Conservation (phyloP, 2,888 invertebrate species). For the Apoda limacodes region DNA sequence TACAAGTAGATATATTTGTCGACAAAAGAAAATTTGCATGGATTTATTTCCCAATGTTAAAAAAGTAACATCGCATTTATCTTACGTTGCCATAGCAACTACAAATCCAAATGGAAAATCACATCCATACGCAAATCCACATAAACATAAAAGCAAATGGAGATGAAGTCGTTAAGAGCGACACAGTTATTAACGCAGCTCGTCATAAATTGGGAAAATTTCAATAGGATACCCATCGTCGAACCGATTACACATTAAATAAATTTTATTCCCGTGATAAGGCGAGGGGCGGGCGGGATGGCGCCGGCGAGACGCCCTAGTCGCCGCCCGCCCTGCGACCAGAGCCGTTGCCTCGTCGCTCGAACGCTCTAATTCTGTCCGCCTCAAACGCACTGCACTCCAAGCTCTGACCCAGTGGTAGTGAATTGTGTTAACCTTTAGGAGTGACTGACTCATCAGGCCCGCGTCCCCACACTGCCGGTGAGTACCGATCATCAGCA, state of each 20-base stretch:
- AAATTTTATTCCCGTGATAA: constrained; percentile 64
- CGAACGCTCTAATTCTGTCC: constrained; percentile 49
- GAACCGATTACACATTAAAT: constrained; percentile 61
- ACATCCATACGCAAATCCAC: no score
- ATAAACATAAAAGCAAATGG: no score
- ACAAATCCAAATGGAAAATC: no score
- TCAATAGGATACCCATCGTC: constrained; percentile 51
- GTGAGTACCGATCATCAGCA: constrained; percentile 30
- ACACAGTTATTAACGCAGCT: no score
- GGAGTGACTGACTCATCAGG: constrained; percentile 31
- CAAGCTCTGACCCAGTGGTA: constrained; percentile 47
- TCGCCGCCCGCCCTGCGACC: constrained; percentile 45
- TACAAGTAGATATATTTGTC: no score
- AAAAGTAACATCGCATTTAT: no score
- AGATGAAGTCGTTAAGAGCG: no score
- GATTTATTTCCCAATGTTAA: no score
- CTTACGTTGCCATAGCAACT: no score
- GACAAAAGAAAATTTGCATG: no score
- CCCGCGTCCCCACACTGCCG: constrained; percentile 13
- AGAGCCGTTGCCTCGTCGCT: constrained; percentile 30
- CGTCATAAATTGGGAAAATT: constrained; percentile 44
- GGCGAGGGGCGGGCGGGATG: constrained; percentile 52
- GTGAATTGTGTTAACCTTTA: constrained; percentile 47
- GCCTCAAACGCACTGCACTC: constrained; percentile 35
- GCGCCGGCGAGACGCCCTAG: constrained; percentile 59